Evolutionary conservation across 2,888 invertebrate genomes (phyloP), one percentile per base, ranked within the genome.

Genomic region (Caenorhabditis doughertyi): DNA sequence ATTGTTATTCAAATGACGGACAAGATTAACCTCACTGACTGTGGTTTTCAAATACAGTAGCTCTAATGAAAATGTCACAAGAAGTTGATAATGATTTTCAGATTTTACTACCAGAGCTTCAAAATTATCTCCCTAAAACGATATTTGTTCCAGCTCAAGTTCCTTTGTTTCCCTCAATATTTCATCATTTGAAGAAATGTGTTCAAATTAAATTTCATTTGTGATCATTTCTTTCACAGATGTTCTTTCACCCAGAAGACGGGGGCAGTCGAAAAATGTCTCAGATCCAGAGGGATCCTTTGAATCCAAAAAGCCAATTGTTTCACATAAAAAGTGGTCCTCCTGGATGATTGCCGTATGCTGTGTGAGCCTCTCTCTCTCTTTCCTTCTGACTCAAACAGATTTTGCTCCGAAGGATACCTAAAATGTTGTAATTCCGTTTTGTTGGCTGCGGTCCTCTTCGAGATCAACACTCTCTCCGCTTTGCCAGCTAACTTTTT

Each of bases 241-340:
- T 76, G 76, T 76, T 76, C 76, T 60, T 39, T 42, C 42, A 39
- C 42, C 53, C 29, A 47, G 35, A 68, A 51, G 58, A 51, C 71
- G 71, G 47, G 71, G 71, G 71, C 71, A 25, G 71, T 16, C 13
- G 11, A 39, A 16, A 39, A 39, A 39, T 39, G n/a, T 9, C 23
- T 32, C 42, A 27, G 39, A 18, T 16, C 7, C 44, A 18, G 18
- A 1, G 44, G 47, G 18, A 64, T 67, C 53, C n/a, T n/a, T 35
- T 39, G 16, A 29, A 21, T 18, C 9, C 25, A 13, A n/a, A 42
- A 47, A 62, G 32, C 72, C 72, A 67, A 65, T 65, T 74, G 65
- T 65, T 65, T 74, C 74, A 49, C 71, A 76, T 76, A 67, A 76
- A 76, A 76, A 76, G 67, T 65, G 56, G 65, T 44, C 39, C 27